Conservation (phyloP, 1,140 invertebrate genomes). For the Bilobella aurantiaca region DNA sequence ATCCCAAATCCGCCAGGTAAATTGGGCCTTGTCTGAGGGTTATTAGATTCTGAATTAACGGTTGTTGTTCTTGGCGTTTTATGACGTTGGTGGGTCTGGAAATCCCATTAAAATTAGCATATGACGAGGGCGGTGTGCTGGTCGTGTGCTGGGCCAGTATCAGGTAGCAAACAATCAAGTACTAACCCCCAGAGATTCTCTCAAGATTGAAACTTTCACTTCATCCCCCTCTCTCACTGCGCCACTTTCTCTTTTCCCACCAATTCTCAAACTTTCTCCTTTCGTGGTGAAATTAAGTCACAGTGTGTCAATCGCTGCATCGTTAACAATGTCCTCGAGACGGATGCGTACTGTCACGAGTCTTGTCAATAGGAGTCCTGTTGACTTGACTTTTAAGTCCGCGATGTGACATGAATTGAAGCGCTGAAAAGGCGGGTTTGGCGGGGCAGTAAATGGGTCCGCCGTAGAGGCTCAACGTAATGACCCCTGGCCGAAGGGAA, state of each 20-base stretch:
- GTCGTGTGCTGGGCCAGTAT: neutral
- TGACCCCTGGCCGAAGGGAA: neutral
- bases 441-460: neutral
- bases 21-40: neutral
- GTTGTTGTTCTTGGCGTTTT: neutral
- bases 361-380: too few species aligned
- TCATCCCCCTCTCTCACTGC: too few species aligned
- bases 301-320: neutral
- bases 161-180: neutral
- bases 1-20: neutral
- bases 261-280: neutral
- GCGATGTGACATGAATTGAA: too few species aligned
- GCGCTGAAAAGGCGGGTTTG: neutral
- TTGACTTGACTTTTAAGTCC: too few species aligned
- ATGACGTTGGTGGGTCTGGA: neutral
- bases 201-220: neutral
- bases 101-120: constrained; percentile 8
- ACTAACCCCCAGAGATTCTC: neutral
- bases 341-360: too few species aligned
- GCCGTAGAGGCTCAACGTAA: neutral
- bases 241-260: too few species aligned
- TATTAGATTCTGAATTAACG: neutral
- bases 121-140: neutral
- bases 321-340: too few species aligned
- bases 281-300: neutral